These are phyloP conservation scores for Netelia melanura DNA, from an alignment of 2,888 invertebrate genomes.

Conservation along the genomic window DNA sequence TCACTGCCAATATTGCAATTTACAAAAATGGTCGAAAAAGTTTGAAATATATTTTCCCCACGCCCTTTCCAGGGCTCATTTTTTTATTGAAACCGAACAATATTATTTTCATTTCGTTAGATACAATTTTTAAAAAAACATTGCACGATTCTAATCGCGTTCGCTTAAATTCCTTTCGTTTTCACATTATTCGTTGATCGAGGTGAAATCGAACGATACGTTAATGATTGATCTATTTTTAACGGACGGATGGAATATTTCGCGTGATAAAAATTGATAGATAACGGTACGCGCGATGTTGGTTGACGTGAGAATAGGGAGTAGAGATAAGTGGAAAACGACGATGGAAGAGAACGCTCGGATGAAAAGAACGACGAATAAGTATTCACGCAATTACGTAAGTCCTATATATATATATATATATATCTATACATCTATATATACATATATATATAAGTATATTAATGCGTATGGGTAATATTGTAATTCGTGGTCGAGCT, in stretches of 20 bases:
- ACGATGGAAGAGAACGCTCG: not conserved
- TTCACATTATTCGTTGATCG: not conserved
- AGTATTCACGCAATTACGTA: conserved; percentile 48
- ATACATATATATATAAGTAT: conserved; percentile 4
- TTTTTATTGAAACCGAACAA: too few relatives aligned
- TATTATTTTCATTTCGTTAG: too few relatives aligned
- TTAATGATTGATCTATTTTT: not conserved
- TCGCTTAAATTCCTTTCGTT: not conserved
- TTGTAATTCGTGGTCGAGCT: conserved; percentile 19
- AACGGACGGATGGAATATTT: not conserved
- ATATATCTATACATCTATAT: not conserved
- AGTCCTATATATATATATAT: conserved; percentile 31
- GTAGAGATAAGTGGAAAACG: not conserved
- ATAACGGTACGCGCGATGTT: not conserved
- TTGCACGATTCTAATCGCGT: too few relatives aligned
- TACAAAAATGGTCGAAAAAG: not conserved
- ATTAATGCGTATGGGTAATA: conserved; percentile 22
- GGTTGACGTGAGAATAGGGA: not conserved
- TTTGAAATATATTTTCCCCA: too few relatives aligned
- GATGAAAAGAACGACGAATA: conserved; percentile 15
- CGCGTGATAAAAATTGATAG: not conserved
- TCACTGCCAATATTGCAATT: not conserved
- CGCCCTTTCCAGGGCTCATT: too few relatives aligned
- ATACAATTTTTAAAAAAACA: too few relatives aligned
- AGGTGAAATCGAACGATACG: not conserved